Evolutionary conservation across 2,113 vertebrate genomes (phyloP), one percentile per base, ranked within the genome.

Genomic region (Erythrolamprus reginae): DNA sequence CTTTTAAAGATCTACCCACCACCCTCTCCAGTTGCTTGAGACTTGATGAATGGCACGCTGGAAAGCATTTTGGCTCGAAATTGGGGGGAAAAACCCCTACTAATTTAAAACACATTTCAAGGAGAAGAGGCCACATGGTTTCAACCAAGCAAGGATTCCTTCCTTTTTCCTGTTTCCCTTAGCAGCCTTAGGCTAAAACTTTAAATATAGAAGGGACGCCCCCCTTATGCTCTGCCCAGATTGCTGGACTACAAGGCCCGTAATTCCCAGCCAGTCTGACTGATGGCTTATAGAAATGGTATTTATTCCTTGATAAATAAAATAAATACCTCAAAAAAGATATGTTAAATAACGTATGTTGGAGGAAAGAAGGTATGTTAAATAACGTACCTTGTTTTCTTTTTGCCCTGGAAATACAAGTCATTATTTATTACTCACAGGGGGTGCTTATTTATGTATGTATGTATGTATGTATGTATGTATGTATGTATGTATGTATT

Each of bases 51-150:
- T 70, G 24, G 50, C 82, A 86, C 23, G 17, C 70, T 47, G 13
- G 77, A 70, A 38, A 42, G 28, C 65, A 86, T 89, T 87, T 83
- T 51, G n/a, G 26, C n/a, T 70, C 1, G 4, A 86, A 89, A 77
- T 8, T 47, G 33, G 55, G 4, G 0, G 50, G 26, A 24, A 56
- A 8, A 53, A 53, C 1, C 15, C 51, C 28, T 38, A 45, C 88
- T 89, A 89, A 92, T 87, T 53, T 56, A 89, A 92, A 92, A 87
- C 91, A 92, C 48, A 83, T 87, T 89, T 92, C 88, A 82, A 61
- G 65, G 70, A 52, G 87, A 88, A 58, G 45, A 47, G 23, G 53
- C 85, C 70, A 51, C 51, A 82, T 58, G 70, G 61, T 48, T 89
- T 51, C 65, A 87, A n/a, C 45, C 65, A 87, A 26, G 51, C 45